Conservation (phyloP, 2,888 invertebrate genomes). For the Caenorhabditis afra region DNA sequence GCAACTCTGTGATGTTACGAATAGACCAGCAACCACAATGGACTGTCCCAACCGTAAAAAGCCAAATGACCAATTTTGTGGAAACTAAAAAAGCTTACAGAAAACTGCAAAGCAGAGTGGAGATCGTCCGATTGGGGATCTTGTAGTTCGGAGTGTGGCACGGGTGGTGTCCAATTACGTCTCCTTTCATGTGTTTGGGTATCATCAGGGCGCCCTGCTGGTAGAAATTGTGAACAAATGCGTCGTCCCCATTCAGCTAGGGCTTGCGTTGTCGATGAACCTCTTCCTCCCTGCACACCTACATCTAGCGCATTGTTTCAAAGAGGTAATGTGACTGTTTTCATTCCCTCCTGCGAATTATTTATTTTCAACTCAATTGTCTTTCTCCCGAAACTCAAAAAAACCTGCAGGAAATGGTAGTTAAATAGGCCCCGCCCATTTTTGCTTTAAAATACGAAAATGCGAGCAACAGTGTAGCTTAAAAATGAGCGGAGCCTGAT, state of each 20-base stretch:
- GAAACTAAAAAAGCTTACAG: slow-evolving; percentile 45
- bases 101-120: slow-evolving; percentile 87
- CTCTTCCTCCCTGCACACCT: slow-evolving; percentile 67
- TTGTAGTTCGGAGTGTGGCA: slow-evolving; percentile 90
- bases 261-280: slow-evolving; percentile 68
- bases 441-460: no score
- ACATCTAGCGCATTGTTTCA: slow-evolving; percentile 60
- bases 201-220: slow-evolving; percentile 89
- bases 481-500: no score
- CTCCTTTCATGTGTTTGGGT: slow-evolving; percentile 94
- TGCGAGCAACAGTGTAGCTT: no score
- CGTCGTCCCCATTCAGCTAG: slow-evolving; percentile 75
- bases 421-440: no score
- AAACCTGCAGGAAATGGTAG: no score
- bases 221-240: slow-evolving; percentile 86
- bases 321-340: slow-evolving; percentile 39
- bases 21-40: slow-evolving; percentile 87
- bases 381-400: no score
- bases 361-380: slow-evolving; percentile 3
- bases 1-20: slow-evolving; percentile 86
- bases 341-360: not conserved
- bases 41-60: slow-evolving; percentile 87
- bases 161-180: slow-evolving; percentile 90
- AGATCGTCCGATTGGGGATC: slow-evolving; percentile 93
- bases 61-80: no score